Evolutionary conservation across 2,888 invertebrate species (phyloP).

Genomic region (Lithophane ornitopus): DNA sequence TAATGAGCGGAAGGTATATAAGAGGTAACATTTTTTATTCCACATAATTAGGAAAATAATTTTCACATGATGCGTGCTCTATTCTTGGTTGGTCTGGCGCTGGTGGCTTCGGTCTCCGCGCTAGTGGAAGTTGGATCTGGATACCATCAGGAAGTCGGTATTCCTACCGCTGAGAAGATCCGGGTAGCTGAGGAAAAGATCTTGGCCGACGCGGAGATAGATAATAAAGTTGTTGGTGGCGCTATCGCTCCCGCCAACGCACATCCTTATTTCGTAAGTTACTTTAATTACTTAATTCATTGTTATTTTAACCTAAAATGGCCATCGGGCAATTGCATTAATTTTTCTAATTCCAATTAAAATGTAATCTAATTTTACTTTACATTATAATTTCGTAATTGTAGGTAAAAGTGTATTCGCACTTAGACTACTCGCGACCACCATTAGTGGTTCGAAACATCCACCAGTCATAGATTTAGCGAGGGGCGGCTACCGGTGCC

Average conservation of each 20-base stretch:
- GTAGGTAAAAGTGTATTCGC: not conserved
- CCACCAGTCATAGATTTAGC: not conserved
- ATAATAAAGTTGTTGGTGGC: slow-evolving; percentile 77
- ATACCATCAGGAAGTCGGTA: slow-evolving; percentile 78
- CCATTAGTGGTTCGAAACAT: not conserved
- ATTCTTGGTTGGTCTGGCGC: slow-evolving; percentile 62
- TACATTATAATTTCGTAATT: no score
- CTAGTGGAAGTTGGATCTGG: slow-evolving; percentile 62
- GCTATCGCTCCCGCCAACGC: slow-evolving; percentile 69
- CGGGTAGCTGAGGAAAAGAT: slow-evolving; percentile 71
- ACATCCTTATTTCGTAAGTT: slow-evolving; percentile 76
- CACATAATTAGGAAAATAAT: slow-evolving; percentile 7
- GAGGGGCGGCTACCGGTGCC: not conserved
- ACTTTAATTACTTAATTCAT: not conserved
- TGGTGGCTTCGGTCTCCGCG: slow-evolving; percentile 66
- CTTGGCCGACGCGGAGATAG: not conserved
- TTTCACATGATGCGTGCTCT: slow-evolving; percentile 68
- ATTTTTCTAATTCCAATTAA: no score
- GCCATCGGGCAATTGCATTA: not conserved
- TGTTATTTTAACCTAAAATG: not conserved
- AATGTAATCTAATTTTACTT: no score
- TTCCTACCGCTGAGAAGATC: slow-evolving; percentile 78
- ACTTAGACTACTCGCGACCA: no score
- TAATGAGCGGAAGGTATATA: slow-evolving; percentile 46
- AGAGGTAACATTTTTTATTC: not conserved